Conservation (phyloP, 2,113 vertebrate species). For the Malurus alboscapulatus region DNA sequence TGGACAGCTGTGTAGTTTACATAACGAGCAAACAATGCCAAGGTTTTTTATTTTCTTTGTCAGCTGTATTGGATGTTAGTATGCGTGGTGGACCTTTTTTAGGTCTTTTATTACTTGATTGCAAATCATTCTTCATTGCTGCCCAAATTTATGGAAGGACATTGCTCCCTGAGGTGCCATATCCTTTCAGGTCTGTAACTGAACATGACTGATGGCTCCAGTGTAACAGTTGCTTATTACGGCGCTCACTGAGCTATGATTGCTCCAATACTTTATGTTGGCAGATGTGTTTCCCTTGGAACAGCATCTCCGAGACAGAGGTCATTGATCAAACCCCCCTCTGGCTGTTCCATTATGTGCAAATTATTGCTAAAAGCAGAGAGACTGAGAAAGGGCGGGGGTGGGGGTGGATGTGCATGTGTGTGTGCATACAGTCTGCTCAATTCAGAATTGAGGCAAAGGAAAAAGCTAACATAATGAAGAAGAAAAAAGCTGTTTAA, state of each 20-base stretch:
- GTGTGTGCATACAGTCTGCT: background rate
- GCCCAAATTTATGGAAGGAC: constrained; percentile 89
- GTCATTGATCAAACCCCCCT: constrained; percentile 88
- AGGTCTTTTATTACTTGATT: constrained; percentile 87
- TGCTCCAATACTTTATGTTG: constrained; percentile 90
- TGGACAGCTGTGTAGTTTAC: constrained; percentile 86
- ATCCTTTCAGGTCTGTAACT: constrained; percentile 89
- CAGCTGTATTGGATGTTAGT: constrained; percentile 82
- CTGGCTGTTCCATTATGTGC: constrained; percentile 89
- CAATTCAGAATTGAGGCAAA: constrained; percentile 36
- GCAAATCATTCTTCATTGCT: constrained; percentile 91
- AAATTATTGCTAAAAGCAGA: constrained; percentile 88
- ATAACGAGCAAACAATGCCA: constrained; percentile 86
- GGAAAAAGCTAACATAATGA: constrained; percentile 58
- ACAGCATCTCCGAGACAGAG: constrained; percentile 85
- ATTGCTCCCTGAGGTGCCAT: constrained; percentile 87
- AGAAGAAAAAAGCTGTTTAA: constrained; percentile 52
- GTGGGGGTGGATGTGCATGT: background rate
- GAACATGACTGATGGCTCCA: constrained; percentile 85
- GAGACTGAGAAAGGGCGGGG: constrained; percentile 30
- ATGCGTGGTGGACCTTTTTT: constrained; percentile 83
- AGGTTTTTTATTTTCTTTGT: constrained; percentile 85
- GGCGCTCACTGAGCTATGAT: constrained; percentile 86
- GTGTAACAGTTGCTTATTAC: constrained; percentile 90
- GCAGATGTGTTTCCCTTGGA: constrained; percentile 90